Conservation (phyloP, 1,140 invertebrate genomes). For the Sipha flava region DNA sequence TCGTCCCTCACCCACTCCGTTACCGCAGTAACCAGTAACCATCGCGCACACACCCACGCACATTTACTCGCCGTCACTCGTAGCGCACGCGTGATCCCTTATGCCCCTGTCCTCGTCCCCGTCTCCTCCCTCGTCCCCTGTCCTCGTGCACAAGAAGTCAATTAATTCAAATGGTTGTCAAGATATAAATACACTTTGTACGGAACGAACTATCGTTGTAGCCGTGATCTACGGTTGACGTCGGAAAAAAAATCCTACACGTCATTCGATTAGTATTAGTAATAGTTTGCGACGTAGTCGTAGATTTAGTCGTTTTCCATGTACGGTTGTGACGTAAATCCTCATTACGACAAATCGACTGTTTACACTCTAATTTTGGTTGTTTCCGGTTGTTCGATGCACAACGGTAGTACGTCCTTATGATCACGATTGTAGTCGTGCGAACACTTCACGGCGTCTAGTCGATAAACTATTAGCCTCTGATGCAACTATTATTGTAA, state of each 20-base stretch:
- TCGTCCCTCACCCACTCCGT: not conserved
- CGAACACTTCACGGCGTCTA: not conserved
- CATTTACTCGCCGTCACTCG: not conserved
- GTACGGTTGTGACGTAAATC: not conserved
- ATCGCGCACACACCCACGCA: not conserved
- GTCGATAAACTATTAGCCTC: not conserved
- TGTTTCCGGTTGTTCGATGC: not conserved
- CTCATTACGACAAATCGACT: not conserved
- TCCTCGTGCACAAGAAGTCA: not conserved
- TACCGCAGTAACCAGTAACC: not conserved
- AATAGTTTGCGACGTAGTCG: no score
- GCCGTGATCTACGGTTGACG: no score
- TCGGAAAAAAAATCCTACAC: no score
- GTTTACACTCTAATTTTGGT: not conserved
- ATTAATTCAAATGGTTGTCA: conserved; percentile 3
- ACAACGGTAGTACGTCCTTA: not conserved
- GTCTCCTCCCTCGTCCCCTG: not conserved
- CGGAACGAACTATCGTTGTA: no score
- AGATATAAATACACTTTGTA: not conserved
- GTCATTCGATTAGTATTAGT: no score
- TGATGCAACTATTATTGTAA: not conserved
- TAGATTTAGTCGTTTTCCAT: not conserved
- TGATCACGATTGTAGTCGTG: not conserved
- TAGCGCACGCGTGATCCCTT: no score
- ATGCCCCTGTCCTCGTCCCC: not conserved